Evolutionary conservation across 2,888 invertebrate species (phyloP).

Genomic region (Drosophila peninsularis): DNA sequence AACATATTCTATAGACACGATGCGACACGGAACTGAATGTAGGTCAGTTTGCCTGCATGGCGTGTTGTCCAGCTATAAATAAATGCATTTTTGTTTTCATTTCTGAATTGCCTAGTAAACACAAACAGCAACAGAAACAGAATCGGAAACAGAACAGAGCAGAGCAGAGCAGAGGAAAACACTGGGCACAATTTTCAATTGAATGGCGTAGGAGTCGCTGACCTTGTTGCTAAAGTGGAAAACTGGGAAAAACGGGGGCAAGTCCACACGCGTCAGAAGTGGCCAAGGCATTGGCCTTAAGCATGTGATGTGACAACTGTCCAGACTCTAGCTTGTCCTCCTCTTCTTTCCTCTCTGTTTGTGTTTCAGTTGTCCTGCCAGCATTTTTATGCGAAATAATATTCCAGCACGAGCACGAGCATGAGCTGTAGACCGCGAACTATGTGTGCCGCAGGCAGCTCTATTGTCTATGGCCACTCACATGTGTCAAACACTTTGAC

Average conservation of each 20-base stretch:
- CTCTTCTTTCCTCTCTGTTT: background rate
- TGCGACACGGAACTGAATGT: slow-evolving; percentile 60
- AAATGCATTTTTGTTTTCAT: slow-evolving; percentile 61
- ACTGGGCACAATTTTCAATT: slow-evolving; percentile 44
- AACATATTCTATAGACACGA: slow-evolving; percentile 36
- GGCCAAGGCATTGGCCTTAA: slow-evolving; percentile 46
- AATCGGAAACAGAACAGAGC: slow-evolving; percentile 7
- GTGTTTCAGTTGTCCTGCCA: slow-evolving; percentile 14
- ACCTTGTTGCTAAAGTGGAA: slow-evolving; percentile 49
- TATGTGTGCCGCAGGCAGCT: slow-evolving; percentile 28
- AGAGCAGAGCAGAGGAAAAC: slow-evolving; percentile 7
- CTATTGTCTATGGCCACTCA: slow-evolving; percentile 44
- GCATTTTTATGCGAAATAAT: slow-evolving; percentile 35
- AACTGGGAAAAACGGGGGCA: slow-evolving; percentile 57
- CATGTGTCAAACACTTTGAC: slow-evolving; percentile 50
- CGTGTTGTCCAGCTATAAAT: slow-evolving; percentile 62
- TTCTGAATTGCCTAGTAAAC: slow-evolving; percentile 61
- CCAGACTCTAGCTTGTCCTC: slow-evolving; percentile 25
- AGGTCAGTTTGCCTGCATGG: slow-evolving; percentile 63
- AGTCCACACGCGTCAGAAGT: slow-evolving; percentile 36
- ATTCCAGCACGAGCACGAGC: slow-evolving; percentile 7
- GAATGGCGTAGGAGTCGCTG: slow-evolving; percentile 36
- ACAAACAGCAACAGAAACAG: slow-evolving; percentile 36
- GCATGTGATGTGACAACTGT: slow-evolving; percentile 30
- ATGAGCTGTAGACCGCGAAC: slow-evolving; percentile 6